Conservation (phyloP, 2,113 vertebrate genomes). For the Myiagra hebetior region DNA sequence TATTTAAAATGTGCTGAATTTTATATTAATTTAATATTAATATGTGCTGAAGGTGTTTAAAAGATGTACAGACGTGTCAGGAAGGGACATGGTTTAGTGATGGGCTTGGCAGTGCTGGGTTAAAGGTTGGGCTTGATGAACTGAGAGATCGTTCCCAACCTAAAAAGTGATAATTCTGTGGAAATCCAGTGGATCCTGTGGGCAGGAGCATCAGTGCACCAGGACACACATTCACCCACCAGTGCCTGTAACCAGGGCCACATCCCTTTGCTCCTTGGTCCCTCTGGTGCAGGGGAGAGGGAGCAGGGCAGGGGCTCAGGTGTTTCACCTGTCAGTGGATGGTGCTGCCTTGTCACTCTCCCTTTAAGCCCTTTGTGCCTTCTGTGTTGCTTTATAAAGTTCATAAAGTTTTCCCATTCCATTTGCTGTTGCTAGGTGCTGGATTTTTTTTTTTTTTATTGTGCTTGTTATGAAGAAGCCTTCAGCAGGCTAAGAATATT, state of each 20-base stretch:
- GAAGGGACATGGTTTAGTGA: not conserved
- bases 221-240: rapidly evolving
- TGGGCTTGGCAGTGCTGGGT: not conserved
- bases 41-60: not conserved
- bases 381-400: conserved; percentile 41
- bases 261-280: not conserved
- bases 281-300: rapidly evolving
- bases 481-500: conserved; percentile 67
- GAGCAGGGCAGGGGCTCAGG: not conserved
- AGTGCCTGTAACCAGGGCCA: not conserved
- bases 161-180: not conserved
- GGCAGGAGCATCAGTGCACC: not conserved
- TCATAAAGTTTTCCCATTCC: conserved; percentile 53
- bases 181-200: rapidly evolving
- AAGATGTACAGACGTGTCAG: not conserved
- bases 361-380: not conserved
- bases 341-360: not conserved
- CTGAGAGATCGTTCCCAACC: not conserved
- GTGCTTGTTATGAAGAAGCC: conserved; percentile 63
- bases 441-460: not conserved
- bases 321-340: not conserved
- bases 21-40: not conserved
- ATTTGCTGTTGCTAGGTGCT: conserved; percentile 72
- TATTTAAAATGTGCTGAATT: not conserved
- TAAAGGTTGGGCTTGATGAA: not conserved